A percentile compares a stretch with the other conserved stretches of the same genome.
phyloP scores from a whole-genome alignment of 2,888 invertebrate species.

The Drosophila fulvimacula region DNA sequence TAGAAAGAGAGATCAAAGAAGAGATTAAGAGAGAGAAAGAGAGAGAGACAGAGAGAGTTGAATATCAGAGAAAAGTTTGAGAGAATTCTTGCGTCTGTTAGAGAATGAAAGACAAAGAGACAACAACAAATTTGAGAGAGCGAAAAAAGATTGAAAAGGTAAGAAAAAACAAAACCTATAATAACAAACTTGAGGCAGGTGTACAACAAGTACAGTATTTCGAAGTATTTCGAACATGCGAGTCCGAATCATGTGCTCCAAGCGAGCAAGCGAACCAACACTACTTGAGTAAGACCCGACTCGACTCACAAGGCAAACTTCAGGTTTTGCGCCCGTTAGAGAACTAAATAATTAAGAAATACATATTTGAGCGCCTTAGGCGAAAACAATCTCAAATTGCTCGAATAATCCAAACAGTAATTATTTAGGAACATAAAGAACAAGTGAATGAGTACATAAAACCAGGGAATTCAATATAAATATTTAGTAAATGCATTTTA shows the following conservation, averaged over 20 bases:
- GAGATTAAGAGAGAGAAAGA: not conserved
- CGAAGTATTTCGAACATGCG: not conserved
- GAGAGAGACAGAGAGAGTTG: not conserved
- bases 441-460: not conserved
- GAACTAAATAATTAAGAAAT: too few species aligned
- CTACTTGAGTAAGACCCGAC: not conserved
- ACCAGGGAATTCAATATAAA: not conserved
- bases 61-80: not conserved
- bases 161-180: too few species aligned
- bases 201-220: not conserved
- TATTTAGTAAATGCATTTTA: conserved; percentile 3
- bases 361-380: too few species aligned
- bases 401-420: not conserved
- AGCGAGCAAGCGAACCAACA: not conserved
- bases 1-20: too few species aligned
- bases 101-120: not conserved
- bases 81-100: too few species aligned
- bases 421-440: not conserved
- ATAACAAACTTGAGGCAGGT: too few species aligned
- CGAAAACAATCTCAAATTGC: not conserved
- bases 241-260: not conserved
- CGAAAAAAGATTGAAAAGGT: too few species aligned
- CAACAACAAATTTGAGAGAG: not conserved
- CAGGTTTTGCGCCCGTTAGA: too few species aligned
- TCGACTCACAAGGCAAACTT: too few species aligned